Conservation (phyloP, 2,797 vertebrate species). For the Ispidina lecontei region DNA sequence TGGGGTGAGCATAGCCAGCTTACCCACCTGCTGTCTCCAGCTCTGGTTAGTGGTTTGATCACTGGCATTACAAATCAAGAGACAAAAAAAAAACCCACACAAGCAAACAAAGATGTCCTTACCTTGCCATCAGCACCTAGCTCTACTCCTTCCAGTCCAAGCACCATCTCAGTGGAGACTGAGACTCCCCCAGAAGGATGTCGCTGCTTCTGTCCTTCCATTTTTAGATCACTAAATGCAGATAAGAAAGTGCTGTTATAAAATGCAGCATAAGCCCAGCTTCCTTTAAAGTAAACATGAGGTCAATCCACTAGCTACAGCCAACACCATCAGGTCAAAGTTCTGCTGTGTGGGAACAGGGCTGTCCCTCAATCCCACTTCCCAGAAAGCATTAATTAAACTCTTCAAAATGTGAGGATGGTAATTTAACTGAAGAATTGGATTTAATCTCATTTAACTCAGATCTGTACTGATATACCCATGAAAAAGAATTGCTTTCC, state of each 20-base stretch:
- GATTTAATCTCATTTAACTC: not conserved
- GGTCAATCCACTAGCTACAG: not conserved
- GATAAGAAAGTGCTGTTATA: not conserved
- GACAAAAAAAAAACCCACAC: not conserved
- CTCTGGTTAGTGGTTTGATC: not conserved
- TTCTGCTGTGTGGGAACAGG: not conserved
- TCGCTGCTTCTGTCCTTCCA: constrained; percentile 90
- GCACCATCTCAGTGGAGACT: constrained; percentile 85
- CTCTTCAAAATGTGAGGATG: not conserved
- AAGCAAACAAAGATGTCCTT: not conserved
- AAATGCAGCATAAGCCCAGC: not conserved
- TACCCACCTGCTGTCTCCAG: not conserved
- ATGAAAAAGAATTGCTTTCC: not conserved
- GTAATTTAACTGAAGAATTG: not conserved
- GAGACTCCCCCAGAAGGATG: constrained; percentile 87
- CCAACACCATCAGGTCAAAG: not conserved
- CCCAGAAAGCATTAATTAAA: not conserved
- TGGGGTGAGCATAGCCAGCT: not conserved
- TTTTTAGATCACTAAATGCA: constrained; percentile 86
- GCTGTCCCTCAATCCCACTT: not conserved
- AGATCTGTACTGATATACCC: not conserved
- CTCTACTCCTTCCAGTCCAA: constrained; percentile 93
- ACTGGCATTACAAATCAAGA: not conserved
- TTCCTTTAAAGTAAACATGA: not conserved
- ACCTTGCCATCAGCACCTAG: constrained; percentile 91